Percentiles rank a stretch among this genome's conserved stretches.
These are phyloP conservation scores for Argyrosomus regius DNA, from an alignment of 2,797 vertebrate species.

Conservation along the genomic window DNA sequence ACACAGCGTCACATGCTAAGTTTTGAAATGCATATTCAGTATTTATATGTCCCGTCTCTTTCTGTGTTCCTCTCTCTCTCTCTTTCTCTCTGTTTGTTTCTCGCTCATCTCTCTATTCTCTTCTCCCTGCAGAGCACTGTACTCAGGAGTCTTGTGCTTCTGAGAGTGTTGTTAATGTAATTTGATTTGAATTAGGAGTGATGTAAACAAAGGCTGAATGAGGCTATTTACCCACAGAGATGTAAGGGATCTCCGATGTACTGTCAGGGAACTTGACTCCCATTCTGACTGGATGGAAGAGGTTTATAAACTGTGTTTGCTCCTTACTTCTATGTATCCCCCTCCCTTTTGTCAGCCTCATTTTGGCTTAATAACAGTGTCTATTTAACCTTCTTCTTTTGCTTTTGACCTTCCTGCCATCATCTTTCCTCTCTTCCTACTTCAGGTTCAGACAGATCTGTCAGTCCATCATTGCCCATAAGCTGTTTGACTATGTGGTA, in stretches of 20 bases:
- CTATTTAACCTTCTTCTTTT: background rate
- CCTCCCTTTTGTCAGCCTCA: background rate
- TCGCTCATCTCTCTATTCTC: conserved; percentile 24
- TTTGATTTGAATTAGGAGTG: conserved; percentile 72
- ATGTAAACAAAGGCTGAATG: conserved; percentile 62
- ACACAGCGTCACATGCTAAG: conserved; percentile 46
- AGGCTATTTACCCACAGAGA: conserved; percentile 53
- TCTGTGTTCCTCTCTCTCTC: conserved; percentile 12
- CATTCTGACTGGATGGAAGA: conserved; percentile 27
- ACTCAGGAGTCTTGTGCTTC: conserved; percentile 55
- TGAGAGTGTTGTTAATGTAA: conserved; percentile 62
- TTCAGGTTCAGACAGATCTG: conserved; percentile 93
- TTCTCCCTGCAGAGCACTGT: conserved; percentile 42
- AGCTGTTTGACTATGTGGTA: conserved; percentile 96
- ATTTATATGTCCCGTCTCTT: conserved; percentile 40
- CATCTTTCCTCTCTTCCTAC: background rate
- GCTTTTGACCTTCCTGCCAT: background rate
- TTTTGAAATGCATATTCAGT: conserved; percentile 63
- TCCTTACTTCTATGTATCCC: background rate
- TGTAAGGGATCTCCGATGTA: conserved; percentile 41
- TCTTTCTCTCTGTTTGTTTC: conserved; percentile 7
- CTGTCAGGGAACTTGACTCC: conserved; percentile 22
- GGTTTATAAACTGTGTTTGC: conserved; percentile 9
- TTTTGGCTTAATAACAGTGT: background rate
- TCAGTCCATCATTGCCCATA: conserved; percentile 96